These are phyloP conservation scores for Euwallacea fornicatus DNA, from an alignment of 1,140 invertebrate genomes.

Conservation along the genomic window DNA sequence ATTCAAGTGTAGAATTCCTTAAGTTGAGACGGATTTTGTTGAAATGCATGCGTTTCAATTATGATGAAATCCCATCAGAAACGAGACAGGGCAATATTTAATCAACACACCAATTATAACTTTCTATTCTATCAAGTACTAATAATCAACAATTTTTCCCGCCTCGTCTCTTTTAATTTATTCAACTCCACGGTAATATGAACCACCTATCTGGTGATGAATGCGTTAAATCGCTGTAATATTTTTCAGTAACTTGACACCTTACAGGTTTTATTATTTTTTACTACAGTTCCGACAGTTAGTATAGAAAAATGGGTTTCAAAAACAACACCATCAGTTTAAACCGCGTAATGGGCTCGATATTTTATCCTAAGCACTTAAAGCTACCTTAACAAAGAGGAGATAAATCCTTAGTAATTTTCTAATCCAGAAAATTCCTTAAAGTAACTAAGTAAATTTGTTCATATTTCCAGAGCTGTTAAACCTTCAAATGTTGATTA, in stretches of 20 bases:
- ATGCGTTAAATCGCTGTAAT: slow-evolving; percentile 34
- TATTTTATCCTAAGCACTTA: too few relatives aligned
- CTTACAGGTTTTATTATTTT: slow-evolving; percentile 36
- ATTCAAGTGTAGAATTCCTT: neutral
- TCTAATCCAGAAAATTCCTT: too few relatives aligned
- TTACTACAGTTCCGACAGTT: slow-evolving; percentile 30
- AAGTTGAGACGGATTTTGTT: neutral
- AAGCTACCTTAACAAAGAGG: too few relatives aligned
- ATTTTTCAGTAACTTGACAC: slow-evolving; percentile 36
- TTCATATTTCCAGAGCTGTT: too few relatives aligned
- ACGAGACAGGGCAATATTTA: neutral
- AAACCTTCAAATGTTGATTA: too few relatives aligned
- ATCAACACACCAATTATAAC: neutral
- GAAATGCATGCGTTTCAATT: neutral
- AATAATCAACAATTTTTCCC: neutral
- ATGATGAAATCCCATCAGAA: neutral
- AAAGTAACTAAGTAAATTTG: too few relatives aligned
- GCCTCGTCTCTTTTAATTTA: slow-evolving; percentile 1
- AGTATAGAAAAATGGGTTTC: slow-evolving; percentile 29
- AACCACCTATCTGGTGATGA: slow-evolving; percentile 33
- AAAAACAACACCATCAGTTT: neutral
- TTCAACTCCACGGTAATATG: slow-evolving; percentile 21
- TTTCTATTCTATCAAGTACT: neutral
- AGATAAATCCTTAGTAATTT: too few relatives aligned
- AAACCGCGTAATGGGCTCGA: too few relatives aligned